Conservation (phyloP, 2,113 vertebrate species). For the Dicaeum eximium region DNA sequence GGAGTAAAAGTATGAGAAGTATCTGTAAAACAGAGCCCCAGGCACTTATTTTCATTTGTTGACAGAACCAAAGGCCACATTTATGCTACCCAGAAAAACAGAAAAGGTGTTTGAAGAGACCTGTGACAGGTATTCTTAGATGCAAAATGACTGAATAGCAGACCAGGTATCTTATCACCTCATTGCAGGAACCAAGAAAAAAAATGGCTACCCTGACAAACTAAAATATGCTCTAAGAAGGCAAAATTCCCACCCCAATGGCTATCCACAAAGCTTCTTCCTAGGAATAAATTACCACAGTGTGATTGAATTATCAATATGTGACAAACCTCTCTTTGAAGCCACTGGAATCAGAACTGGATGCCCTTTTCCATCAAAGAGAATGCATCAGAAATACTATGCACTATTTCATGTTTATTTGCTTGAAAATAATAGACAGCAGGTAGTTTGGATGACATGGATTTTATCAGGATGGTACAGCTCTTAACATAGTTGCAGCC, state of each 20-base stretch:
- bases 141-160: not conserved
- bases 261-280: not conserved
- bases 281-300: not conserved
- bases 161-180: not conserved
- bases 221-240: not conserved
- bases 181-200: not conserved
- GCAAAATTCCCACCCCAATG: not conserved
- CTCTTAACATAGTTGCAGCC: not conserved
- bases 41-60: not conserved
- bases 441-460: not conserved
- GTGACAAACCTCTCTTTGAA: not conserved
- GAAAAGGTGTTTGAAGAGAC: not conserved
- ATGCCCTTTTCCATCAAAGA: not conserved
- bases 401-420: not conserved
- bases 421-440: not conserved
- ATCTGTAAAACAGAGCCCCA: not conserved
- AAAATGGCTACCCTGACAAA: not conserved
- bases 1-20: not conserved
- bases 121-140: not conserved
- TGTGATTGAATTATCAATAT: not conserved
- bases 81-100: not conserved
- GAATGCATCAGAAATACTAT: not conserved
- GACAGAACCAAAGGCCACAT: not conserved
- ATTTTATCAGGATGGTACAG: not conserved
- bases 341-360: not conserved